Conservation (phyloP, 2,888 invertebrate genomes). For the Andrena hattorfiana region DNA sequence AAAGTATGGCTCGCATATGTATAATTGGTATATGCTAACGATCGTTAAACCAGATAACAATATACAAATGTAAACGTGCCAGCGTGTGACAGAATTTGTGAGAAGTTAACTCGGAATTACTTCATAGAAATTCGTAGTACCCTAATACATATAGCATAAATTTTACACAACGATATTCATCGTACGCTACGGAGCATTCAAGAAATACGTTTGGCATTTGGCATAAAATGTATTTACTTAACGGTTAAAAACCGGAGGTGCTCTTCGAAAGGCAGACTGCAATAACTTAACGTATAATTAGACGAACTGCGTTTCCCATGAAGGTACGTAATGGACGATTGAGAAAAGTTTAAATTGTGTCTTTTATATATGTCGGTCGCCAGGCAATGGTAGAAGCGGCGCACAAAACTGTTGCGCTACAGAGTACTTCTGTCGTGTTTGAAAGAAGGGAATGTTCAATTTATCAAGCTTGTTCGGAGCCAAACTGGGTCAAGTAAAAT, state of each 20-base stretch:
- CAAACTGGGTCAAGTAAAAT: slow-evolving; percentile 39
- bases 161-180: neutral
- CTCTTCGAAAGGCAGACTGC: neutral
- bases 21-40: slow-evolving; percentile 27
- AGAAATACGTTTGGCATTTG: neutral
- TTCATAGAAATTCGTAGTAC: neutral
- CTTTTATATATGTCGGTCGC: neutral
- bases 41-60: slow-evolving; percentile 13
- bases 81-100: neutral
- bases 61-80: neutral
- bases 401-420: slow-evolving; percentile 6
- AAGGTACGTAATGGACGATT: neutral
- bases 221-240: neutral
- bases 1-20: slow-evolving; percentile 14
- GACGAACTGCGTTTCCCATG: slow-evolving; percentile 1
- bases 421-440: neutral
- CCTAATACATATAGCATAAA: neutral
- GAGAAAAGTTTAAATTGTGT: neutral
- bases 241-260: neutral
- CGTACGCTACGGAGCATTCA: neutral
- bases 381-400: slow-evolving; percentile 7
- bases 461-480: slow-evolving; percentile 3
- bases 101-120: neutral
- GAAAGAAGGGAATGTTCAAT: slow-evolving; percentile 10
- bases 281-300: neutral